Evolutionary conservation across 2,888 invertebrate species (phyloP), one percentile per base, ranked within the genome.

Genomic region (Unio pictorum): DNA sequence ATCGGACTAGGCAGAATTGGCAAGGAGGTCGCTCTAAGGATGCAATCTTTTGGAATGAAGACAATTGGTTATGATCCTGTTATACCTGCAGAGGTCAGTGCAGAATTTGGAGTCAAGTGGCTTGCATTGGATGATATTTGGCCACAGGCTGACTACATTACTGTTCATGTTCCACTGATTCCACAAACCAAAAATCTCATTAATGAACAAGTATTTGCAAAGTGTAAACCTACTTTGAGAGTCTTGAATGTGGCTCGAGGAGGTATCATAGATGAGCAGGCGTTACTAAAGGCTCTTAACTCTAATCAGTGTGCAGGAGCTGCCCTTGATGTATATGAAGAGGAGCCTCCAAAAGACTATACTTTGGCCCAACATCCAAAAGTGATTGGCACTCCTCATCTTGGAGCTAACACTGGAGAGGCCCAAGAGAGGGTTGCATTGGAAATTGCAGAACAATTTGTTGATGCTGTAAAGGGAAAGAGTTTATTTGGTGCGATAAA

Each of bases 31-130:
- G 96, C 96, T 3, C 85, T 92, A n/a, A 93, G 98, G 78, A 98
- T 99, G 98, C 94, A 95, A 89, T 93, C 96, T 0, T 99, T 95
- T 91, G 98, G 98, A 80, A 99, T 99, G 99, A 95, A 95, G 95
- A 93, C 95, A n/a, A 94, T 99, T 84, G 99, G 98, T 17, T 99
- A 93, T 89, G 99, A 99, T 91, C 99, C 99, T 0, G 94, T 98
- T 82, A 94, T 98, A 61, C 93, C 94, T 0, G 93, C 93, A 0
- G 95, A 94, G 79, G 94, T 94, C 75, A 95, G 96, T 65, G 92
- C 92, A 28, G 92, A 93, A 84, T 94, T 95, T 88, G 94, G 94
- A 79, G 94, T 96, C 1, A 93, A 94, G 73, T 95, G 95, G 89
- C 91, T 95, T 91, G 92, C 93, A 67, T 91, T 99, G 82, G 95